Conservation (phyloP, 2,888 invertebrate genomes). For the Pantelozetes paolii region DNA sequence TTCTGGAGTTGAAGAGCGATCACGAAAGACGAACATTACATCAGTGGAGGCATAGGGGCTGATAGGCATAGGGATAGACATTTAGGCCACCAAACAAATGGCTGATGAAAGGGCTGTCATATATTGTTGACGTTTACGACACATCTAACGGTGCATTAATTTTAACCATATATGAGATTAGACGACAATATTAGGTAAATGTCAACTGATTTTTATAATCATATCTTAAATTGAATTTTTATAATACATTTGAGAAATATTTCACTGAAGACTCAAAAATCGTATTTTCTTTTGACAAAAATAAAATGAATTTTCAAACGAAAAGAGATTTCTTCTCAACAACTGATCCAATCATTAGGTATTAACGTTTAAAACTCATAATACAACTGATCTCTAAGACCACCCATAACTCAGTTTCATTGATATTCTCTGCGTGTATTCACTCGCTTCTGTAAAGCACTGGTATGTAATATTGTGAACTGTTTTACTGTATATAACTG, state of each 20-base stretch:
- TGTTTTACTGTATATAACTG: background rate
- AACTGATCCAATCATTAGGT: constrained; percentile 33
- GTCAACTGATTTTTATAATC: background rate
- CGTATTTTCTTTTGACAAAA: background rate
- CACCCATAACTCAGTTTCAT: constrained; percentile 30
- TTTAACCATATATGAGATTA: background rate
- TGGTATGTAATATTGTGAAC: background rate
- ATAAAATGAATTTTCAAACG: background rate
- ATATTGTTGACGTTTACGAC: background rate
- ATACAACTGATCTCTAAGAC: constrained; percentile 17
- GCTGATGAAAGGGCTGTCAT: background rate
- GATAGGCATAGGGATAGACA: background rate
- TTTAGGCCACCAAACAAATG: background rate
- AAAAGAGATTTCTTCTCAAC: background rate
- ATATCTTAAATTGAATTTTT: background rate
- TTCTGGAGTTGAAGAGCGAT: constrained; percentile 1
- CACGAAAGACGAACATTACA: constrained; percentile 22
- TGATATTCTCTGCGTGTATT: constrained; percentile 32
- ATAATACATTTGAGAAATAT: too few relatives aligned
- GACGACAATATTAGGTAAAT: constrained; percentile 8
- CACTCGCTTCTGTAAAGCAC: background rate
- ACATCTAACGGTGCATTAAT: background rate
- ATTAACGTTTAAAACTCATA: constrained; percentile 30
- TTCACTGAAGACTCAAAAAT: background rate
- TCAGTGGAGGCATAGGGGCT: background rate